Evolutionary conservation across 1,140 invertebrate species (phyloP).

Genomic region (Stenopsyche tienmushanensis): DNA sequence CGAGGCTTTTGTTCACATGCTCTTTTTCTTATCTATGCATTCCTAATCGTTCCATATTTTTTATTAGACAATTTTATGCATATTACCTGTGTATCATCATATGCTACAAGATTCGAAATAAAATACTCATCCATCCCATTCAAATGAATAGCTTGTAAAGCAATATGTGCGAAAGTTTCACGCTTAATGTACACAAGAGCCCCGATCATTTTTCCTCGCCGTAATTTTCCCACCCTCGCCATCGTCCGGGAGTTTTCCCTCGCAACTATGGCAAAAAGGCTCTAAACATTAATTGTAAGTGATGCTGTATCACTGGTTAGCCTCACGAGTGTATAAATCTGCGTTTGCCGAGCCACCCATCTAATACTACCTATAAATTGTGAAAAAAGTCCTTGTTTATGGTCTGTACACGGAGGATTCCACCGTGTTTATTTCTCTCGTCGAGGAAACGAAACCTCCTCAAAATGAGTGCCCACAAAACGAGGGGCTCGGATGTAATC

Average conservation of each 20-base stretch:
- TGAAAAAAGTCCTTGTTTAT: slow-evolving; percentile 12
- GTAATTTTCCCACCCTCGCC: background rate
- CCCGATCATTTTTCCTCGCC: slow-evolving; percentile 6
- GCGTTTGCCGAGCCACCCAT: slow-evolving; percentile 29
- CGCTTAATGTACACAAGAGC: too few relatives aligned
- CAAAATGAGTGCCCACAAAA: background rate
- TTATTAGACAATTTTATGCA: too few relatives aligned
- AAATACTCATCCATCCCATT: too few relatives aligned
- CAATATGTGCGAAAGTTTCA: too few relatives aligned
- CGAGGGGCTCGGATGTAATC: too few relatives aligned
- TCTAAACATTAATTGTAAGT: slow-evolving; percentile 37
- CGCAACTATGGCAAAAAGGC: background rate
- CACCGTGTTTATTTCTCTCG: background rate
- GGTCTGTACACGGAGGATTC: background rate
- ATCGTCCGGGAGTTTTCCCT: background rate
- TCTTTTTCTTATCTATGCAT: too few relatives aligned
- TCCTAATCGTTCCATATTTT: too few relatives aligned
- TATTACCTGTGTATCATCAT: too few relatives aligned
- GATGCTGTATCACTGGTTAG: slow-evolving; percentile 23
- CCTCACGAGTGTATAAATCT: slow-evolving; percentile 40
- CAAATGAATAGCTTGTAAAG: too few relatives aligned
- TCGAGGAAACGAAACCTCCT: background rate
- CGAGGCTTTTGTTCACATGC: too few relatives aligned
- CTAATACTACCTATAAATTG: slow-evolving; percentile 40
- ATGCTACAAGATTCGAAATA: too few relatives aligned